Evolutionary conservation across 2,888 invertebrate genomes (phyloP).

Genomic region (Siphonodentalium dalli): DNA sequence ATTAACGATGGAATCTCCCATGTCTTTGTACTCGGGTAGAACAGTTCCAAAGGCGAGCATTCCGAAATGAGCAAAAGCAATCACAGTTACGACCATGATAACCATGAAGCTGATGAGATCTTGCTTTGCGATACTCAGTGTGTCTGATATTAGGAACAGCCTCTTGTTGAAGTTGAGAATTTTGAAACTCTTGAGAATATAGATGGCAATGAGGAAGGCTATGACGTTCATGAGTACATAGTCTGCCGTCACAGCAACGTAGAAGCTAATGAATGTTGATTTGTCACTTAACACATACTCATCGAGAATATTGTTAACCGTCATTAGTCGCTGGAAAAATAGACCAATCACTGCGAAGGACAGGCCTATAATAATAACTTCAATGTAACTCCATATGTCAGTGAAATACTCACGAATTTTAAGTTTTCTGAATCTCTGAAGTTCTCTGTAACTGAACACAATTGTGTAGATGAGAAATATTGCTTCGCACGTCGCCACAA

Average conservation of each 20-base stretch:
- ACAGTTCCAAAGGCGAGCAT: constrained; percentile 31
- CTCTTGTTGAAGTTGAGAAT: constrained; percentile 38
- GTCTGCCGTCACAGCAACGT: constrained; percentile 37
- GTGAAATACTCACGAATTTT: constrained; percentile 32
- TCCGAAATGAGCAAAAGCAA: constrained; percentile 36
- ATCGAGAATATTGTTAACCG: constrained; percentile 26
- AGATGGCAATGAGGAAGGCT: constrained; percentile 34
- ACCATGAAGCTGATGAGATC: constrained; percentile 28
- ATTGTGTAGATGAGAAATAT: constrained; percentile 35
- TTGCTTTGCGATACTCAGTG: constrained; percentile 21
- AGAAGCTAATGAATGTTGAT: constrained; percentile 37
- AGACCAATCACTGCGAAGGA: constrained; percentile 35
- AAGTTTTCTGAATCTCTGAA: constrained; percentile 26
- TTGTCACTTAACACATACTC: constrained; percentile 22
- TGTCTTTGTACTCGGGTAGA: constrained; percentile 26
- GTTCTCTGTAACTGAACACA: constrained; percentile 33
- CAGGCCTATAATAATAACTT: constrained; percentile 34
- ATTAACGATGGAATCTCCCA: constrained; percentile 25
- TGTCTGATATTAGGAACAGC: constrained; percentile 32
- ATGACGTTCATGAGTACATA: constrained; percentile 34
- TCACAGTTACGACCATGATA: constrained; percentile 20
- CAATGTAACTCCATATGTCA: constrained; percentile 38
- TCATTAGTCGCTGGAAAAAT: constrained; percentile 36
- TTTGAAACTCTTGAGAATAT: constrained; percentile 41
- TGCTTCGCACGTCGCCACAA: constrained; percentile 33